Base-by-base conservation (phyloP, 2,888 invertebrate genomes). In the Agriopis leucophaearia region DNA sequence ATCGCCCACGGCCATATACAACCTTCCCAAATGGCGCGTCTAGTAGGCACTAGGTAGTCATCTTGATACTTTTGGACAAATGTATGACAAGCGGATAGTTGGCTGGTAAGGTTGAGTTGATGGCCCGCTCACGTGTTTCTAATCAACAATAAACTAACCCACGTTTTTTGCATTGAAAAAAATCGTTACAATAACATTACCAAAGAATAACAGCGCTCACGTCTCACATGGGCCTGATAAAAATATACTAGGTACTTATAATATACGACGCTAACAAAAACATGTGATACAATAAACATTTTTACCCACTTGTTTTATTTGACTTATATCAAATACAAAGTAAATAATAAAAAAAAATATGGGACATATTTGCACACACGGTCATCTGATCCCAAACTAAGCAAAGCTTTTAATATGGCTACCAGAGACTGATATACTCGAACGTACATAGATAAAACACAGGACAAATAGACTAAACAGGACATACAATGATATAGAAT, bases 1-100 rank as follows among this genome's bases (percentile, higher is more conserved):
- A 81, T 82, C 79, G 79, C 83, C 85, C 83, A 85, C 85, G 82
- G 83, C 73, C 83, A 77, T 74, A 77, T 70, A 70, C 73, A 65
- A 74, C 63, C 76, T 70, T 70, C 65, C 71, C 67, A 58, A 64
- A 58, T 51, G 56, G 27, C 9, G 44, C 27, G 27, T 5, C 27
- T 27, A 45, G 44, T 52, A 73, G 73, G 70, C 69, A 38, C n/a
- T 27, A 38, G 45, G 15, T 15, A 47, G 4, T 15, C 38, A 51
- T 67, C 45, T 50, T 54, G 64, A 48, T 63, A 64, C 59, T 61
- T 51, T 44, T 18, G 40, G 45, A 61, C 16, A 42, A 52, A 15
- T 42, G 13, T 13, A 38, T 50, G n/a, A 60, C 16, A 51, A 44
- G 42, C 55, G 56, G 61, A 61, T 55, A 50, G 50, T 55, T 8